Percentiles rank a stretch among this genome's conserved stretches.
These are phyloP conservation scores for Agapostemon virescens DNA, from an alignment of 2,888 invertebrate species.

Conservation along the genomic window DNA sequence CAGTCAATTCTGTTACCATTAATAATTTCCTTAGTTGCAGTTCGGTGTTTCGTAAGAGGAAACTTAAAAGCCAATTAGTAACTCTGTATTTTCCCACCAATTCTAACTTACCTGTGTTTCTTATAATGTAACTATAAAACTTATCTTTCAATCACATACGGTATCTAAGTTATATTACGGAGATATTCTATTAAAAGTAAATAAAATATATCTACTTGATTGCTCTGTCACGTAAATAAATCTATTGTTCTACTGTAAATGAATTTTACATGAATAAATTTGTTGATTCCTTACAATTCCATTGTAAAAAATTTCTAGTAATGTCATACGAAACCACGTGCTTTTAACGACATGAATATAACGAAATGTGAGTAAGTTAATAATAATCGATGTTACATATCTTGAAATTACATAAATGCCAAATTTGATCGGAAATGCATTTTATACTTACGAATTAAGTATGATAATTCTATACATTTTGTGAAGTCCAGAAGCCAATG, in stretches of 20 bases:
- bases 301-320: background rate
- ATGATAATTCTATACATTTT: background rate
- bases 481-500: background rate
- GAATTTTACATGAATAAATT: background rate
- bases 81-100: background rate
- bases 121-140: background rate
- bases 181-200: background rate
- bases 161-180: background rate
- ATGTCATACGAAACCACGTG: background rate
- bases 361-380: background rate
- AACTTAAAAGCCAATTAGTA: background rate
- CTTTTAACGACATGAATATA: background rate
- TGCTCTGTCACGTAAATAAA: no score
- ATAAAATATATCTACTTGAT: no score
- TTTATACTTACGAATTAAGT: background rate
- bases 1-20: no score
- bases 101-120: background rate
- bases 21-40: no score
- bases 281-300: background rate
- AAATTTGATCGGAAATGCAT: background rate
- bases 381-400: no score
- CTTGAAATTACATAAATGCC: background rate
- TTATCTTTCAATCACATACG: background rate
- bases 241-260: no score
- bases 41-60: no score